Evolutionary conservation across 2,888 invertebrate species (phyloP).

Genomic region (Ceriagrion tenellum): DNA sequence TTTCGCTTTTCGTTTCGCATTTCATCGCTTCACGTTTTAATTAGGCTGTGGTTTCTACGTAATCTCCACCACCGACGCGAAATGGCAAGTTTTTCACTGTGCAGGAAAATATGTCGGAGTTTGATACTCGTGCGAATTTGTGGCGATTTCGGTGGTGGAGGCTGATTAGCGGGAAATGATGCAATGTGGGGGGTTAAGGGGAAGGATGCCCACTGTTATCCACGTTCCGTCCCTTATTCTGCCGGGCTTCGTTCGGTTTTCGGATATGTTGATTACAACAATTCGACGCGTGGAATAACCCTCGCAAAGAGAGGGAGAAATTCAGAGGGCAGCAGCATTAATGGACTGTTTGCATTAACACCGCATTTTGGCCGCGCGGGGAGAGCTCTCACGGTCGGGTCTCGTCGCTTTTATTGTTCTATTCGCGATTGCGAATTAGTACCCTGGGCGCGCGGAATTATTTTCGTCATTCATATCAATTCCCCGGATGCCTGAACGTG

Average conservation of each 20-base stretch:
- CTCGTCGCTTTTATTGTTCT: background rate
- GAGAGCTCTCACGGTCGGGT: background rate
- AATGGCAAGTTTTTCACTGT: background rate
- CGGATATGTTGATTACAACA: constrained; percentile 27
- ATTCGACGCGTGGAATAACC: constrained; percentile 22
- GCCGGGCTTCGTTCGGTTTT: background rate
- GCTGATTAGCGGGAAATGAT: constrained; percentile 11
- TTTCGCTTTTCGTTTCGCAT: background rate
- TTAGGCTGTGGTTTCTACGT: background rate
- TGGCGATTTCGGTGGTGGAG: background rate
- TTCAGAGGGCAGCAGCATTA: constrained; percentile 5
- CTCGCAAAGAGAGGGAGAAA: background rate
- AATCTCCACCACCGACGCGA: background rate
- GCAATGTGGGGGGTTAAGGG: no score
- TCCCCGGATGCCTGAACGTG: background rate
- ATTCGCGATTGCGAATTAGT: background rate
- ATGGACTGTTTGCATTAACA: constrained; percentile 27
- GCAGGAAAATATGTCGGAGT: background rate
- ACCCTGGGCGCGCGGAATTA: background rate
- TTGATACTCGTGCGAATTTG: constrained; percentile 27
- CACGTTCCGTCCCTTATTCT: background rate
- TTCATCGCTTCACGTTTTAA: background rate
- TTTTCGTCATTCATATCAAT: constrained; percentile 31
- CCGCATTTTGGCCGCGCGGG: background rate
- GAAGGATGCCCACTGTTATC: background rate